phyloP scores from a whole-genome alignment of 23 tunicate genomes.

The Halocynthia aurantium region DNA sequence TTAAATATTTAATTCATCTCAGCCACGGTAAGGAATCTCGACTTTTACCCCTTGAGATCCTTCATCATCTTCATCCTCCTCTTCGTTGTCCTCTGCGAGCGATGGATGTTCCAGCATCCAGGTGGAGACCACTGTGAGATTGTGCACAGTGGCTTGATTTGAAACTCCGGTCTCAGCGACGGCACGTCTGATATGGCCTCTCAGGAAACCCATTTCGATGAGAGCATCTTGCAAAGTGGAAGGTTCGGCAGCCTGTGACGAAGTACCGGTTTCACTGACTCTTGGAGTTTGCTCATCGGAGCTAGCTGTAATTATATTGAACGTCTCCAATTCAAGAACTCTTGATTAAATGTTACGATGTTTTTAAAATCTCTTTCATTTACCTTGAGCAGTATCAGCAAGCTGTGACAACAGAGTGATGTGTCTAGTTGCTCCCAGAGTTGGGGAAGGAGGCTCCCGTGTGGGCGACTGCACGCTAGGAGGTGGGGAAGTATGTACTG shows the following conservation, averaged over 20 bases:
- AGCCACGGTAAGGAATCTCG: too few relatives aligned
- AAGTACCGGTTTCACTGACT: conserved; percentile 5
- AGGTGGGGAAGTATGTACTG: conserved; percentile 15
- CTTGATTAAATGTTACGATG: too few relatives aligned
- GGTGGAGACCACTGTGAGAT: conserved; percentile 50
- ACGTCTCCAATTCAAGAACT: background rate
- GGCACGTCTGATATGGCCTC: conserved; percentile 61
- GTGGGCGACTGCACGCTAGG: conserved; percentile 1
- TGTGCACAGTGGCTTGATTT: conserved; percentile 4
- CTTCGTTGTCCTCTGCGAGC: conserved; percentile 25
- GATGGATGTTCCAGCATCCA: conserved; percentile 96
- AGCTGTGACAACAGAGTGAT: conserved; percentile 1
- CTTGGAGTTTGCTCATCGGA: background rate
- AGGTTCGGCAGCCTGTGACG: conserved; percentile 5
- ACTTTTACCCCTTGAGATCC: too few relatives aligned
- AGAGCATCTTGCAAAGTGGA: conserved; percentile 51
- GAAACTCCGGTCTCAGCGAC: conserved; percentile 51
- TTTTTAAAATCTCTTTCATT: too few relatives aligned
- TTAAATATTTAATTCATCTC: too few relatives aligned
- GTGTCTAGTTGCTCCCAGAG: background rate
- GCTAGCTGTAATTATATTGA: background rate
- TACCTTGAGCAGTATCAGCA: background rate
- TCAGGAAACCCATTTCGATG: conserved; percentile 86
- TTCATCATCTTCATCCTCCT: background rate
- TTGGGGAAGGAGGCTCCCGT: background rate